phyloP scores from a whole-genome alignment of 2,113 vertebrate genomes.

The Tichodroma muraria region DNA sequence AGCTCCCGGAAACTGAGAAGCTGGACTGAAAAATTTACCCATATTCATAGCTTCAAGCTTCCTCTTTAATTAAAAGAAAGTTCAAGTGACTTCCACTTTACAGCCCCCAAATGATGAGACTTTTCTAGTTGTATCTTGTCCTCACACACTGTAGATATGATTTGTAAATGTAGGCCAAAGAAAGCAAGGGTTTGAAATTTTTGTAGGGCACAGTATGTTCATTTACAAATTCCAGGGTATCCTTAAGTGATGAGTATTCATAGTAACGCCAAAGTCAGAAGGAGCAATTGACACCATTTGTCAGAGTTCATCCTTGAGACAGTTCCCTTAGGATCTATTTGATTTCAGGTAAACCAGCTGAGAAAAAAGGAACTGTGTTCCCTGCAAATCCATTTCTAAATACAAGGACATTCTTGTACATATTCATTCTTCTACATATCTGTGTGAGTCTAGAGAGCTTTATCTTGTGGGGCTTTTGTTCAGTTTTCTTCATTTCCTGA shows the following conservation, averaged over 20 bases:
- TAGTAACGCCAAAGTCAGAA: neutral
- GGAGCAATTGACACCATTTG: neutral
- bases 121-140: neutral
- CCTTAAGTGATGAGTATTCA: neutral
- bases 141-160: neutral
- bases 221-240: neutral
- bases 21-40: neutral
- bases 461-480: neutral
- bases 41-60: neutral
- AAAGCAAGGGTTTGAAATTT: neutral
- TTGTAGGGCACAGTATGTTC: neutral
- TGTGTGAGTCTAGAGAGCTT: neutral
- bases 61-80: neutral
- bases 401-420: neutral
- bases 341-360: neutral
- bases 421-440: too few relatives aligned
- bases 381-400: neutral
- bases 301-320: neutral
- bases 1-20: neutral
- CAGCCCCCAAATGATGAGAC: neutral
- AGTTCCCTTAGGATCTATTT: neutral
- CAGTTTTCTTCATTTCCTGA: neutral
- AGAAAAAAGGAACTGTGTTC: neutral
- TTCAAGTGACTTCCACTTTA: neutral
- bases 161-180: neutral